phyloP scores from a whole-genome alignment of 1,140 invertebrate genomes.

The Rhynchophorus ferrugineus region DNA sequence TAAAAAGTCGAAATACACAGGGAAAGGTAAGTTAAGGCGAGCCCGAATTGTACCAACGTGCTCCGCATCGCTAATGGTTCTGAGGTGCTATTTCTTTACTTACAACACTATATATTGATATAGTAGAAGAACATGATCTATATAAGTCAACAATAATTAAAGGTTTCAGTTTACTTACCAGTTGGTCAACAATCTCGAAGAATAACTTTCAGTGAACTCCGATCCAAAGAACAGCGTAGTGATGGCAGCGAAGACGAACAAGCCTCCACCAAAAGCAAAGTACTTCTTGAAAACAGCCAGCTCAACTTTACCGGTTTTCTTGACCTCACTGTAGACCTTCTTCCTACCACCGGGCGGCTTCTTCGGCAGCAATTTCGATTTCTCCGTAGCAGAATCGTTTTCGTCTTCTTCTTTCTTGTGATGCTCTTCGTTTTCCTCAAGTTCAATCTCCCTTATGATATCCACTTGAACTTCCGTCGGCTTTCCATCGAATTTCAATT shows the following conservation, averaged over 20 bases:
- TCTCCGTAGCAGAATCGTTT: conserved; percentile 5
- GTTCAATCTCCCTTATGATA: conserved; percentile 17
- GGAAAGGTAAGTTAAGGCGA: too few relatives aligned
- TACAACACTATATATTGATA: too few relatives aligned
- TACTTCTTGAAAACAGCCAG: conserved; percentile 28
- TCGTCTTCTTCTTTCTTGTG: conserved; percentile 14
- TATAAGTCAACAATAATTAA: too few relatives aligned
- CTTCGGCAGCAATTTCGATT: conserved; percentile 13
- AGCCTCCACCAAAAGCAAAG: conserved; percentile 29
- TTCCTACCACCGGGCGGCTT: neutral
- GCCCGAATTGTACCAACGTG: too few relatives aligned
- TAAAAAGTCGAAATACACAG: too few relatives aligned
- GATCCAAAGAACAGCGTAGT: conserved; percentile 14
- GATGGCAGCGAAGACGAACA: conserved; percentile 16
- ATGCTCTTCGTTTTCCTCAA: conserved; percentile 11
- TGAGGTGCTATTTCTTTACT: too few relatives aligned
- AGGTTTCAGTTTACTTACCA: conserved; percentile 29
- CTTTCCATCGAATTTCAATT: conserved; percentile 19
- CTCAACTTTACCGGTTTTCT: conserved; percentile 28
- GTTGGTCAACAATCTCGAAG: conserved; percentile 25
- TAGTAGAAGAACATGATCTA: too few relatives aligned
- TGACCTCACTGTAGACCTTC: conserved; percentile 29
- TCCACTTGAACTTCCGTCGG: conserved; percentile 17
- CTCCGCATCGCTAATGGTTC: too few relatives aligned
- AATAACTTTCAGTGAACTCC: conserved; percentile 25